Base-by-base conservation (phyloP, 1,140 invertebrate genomes). In the Formica exsecta region DNA sequence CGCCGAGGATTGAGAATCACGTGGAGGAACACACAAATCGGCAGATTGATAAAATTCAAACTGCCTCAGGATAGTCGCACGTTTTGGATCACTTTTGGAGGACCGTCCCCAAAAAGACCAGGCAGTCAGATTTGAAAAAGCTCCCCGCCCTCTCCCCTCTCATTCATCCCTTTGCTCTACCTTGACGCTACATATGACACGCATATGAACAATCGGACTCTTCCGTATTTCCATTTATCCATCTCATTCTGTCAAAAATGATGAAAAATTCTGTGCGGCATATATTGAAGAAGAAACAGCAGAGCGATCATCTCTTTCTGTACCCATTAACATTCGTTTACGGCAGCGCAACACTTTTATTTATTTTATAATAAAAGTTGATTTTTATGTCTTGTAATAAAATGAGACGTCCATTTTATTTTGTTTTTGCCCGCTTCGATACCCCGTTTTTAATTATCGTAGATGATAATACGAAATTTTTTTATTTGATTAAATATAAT, bases 351-450 rank as follows among this genome's bases (percentile, higher is more conserved):
- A 92, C 73, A 92, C 92, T 93, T 95, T 92, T 94, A 95, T 94
- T 94, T 94, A 95, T 94, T 94, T 93, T 94, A 86, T 91, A 95
- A 95, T 94, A 95, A 95, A 95, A 94, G 91, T 90, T 93, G 85
- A 92, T 91, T 92, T 92, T 91, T 93, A 93, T 90, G 92, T 93
- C 91, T 95, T 93, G 93, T 93, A 92, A 95, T 93, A 94, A 92
- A 92, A 71, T 48, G 66, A 16, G 51, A 57, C 11, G 22, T 54
- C 48, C 19, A n/a, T 54, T 36, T 83, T 32, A 11, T 51, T 51
- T 48, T 7, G 8, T 59, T 61, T 7, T 80, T 9, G 25, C 13
- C 65, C 48, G 19, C 2, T 44, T 4, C 36, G 6, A 57, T 13
- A 22, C 44, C 32, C n/a, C 41, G n/a, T 1, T 48, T 9, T 22